Percentiles rank a stretch among this genome's conserved stretches.
phyloP scores from a whole-genome alignment of 2,888 invertebrate genomes.

The Polydrusus pterygomalis region DNA sequence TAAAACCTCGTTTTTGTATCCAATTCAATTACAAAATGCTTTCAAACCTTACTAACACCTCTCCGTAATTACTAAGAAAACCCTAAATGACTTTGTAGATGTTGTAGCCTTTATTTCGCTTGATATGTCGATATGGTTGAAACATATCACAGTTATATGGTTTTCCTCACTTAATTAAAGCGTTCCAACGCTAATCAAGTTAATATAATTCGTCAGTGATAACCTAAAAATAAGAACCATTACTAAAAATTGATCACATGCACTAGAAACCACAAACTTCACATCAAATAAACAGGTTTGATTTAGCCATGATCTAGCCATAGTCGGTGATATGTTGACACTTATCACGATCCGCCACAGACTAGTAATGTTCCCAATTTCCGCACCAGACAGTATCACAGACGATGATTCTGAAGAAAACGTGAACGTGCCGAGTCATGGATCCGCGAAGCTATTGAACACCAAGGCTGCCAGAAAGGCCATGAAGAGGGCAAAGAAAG shows the following conservation, averaged over 20 bases:
- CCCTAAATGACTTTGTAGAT: not conserved
- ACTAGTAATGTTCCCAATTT: slow-evolving; percentile 49
- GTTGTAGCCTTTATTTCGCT: not conserved
- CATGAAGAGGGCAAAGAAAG: slow-evolving; percentile 86
- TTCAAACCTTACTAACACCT: no score
- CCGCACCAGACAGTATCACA: slow-evolving; percentile 64
- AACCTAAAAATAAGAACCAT: not conserved
- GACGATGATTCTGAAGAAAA: slow-evolving; percentile 74
- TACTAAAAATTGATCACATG: not conserved
- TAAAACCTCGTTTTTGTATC: no score
- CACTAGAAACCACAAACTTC: not conserved
- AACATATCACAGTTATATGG: slow-evolving; percentile 24
- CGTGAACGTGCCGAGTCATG: slow-evolving; percentile 66
- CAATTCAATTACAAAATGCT: no score
- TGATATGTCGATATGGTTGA: slow-evolving; percentile 13
- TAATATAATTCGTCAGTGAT: not conserved
- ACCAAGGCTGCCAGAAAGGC: slow-evolving; percentile 84
- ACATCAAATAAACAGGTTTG: slow-evolving; percentile 6
- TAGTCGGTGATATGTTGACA: slow-evolving; percentile 31
- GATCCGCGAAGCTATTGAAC: slow-evolving; percentile 60
- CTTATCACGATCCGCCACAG: slow-evolving; percentile 39
- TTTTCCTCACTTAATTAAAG: not conserved
- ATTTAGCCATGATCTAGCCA: slow-evolving; percentile 35
- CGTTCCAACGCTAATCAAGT: not conserved
- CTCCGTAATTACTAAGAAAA: not conserved